Conservation (phyloP, 2,797 vertebrate genomes). For the Hoplostethus mediterraneus region DNA sequence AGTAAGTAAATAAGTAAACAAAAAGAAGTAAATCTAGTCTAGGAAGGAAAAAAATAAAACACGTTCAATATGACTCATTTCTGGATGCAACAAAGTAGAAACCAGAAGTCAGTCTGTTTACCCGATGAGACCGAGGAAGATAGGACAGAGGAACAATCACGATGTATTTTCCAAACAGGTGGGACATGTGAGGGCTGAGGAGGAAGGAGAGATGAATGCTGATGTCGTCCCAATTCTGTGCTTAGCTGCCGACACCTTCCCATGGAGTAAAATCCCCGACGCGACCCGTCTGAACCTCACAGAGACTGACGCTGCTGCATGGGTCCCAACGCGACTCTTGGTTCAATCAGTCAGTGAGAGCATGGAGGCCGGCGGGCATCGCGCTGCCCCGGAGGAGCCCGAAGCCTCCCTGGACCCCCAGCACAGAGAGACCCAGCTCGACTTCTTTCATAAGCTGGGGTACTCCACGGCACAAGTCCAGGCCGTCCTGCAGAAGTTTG, state of each 20-base stretch:
- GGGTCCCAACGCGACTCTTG: conserved; percentile 24
- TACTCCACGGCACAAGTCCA: conserved; percentile 92
- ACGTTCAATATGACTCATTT: too few species aligned
- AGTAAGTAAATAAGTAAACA: too few species aligned
- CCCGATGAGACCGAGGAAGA: not conserved
- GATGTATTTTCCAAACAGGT: conserved; percentile 19
- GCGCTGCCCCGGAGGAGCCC: conserved; percentile 20
- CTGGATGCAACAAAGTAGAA: too few species aligned
- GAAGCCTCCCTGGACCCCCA: conserved; percentile 27
- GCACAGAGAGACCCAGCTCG: conserved; percentile 88
- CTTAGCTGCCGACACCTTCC: not conserved
- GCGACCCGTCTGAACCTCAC: not conserved
- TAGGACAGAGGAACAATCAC: not conserved
- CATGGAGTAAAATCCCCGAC: conserved; percentile 33
- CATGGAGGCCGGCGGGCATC: conserved; percentile 47
- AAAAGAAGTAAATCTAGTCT: too few species aligned
- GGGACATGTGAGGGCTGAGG: conserved; percentile 9
- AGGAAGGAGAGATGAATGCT: conserved; percentile 50
- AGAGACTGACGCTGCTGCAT: conserved; percentile 40
- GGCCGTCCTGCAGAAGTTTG: conserved; percentile 89
- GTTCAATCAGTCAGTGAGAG: conserved; percentile 2
- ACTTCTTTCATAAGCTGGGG: conserved; percentile 96
- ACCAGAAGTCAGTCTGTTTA: not conserved
- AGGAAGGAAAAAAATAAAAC: too few species aligned
- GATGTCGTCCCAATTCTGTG: conserved; percentile 40